Evolutionary conservation across 2,888 invertebrate species (phyloP), one percentile per base, ranked within the genome.

Genomic region (Dynastes tityus): DNA sequence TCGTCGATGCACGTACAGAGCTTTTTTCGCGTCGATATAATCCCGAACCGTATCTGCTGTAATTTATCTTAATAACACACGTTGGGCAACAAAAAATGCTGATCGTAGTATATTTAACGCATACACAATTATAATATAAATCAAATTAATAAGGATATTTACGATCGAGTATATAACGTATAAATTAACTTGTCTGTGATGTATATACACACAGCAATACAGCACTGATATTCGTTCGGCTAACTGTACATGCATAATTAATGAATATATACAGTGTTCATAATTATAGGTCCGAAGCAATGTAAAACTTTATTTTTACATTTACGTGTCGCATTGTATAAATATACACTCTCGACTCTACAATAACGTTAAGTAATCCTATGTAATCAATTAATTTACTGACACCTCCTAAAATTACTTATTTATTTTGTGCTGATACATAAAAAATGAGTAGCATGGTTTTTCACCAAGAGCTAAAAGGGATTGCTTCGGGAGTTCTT

Each of bases 81-180:
- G 37, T 55, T 76, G 40, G 16, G 37, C 16, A 40, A 73, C 22
- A 40, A 73, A 73, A 73, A 40, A 37, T 53, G 2, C 37, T 11
- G 27, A 61, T 29, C 61, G 61, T 68, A 67, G 71, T 71, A 40
- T 61, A 37, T 58, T 73, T 73, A 73, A 73, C 32, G 40, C 40
- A 73, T 9, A 61, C 73, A 61, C 73, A 58, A 73, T 73, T 61
- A 73, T 61, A 61, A 55, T 73, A 61, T 73, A 73, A 73, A 73
- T 61, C 73, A 73, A 73, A 73, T 73, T 58, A 73, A 73, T 73
- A 73, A 73, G 61, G 58, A 61, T 73, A 71, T 71, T 71, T 71
- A 58, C 22, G 40, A 58, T 13, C 40, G 4, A 13, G 16, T 40
- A 58, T 73, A 40, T 61, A 73, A 73, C n/a, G 27, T 45, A 22